Evolutionary conservation across 2,888 invertebrate genomes (phyloP).

Genomic region (Epinotia brunnichana): DNA sequence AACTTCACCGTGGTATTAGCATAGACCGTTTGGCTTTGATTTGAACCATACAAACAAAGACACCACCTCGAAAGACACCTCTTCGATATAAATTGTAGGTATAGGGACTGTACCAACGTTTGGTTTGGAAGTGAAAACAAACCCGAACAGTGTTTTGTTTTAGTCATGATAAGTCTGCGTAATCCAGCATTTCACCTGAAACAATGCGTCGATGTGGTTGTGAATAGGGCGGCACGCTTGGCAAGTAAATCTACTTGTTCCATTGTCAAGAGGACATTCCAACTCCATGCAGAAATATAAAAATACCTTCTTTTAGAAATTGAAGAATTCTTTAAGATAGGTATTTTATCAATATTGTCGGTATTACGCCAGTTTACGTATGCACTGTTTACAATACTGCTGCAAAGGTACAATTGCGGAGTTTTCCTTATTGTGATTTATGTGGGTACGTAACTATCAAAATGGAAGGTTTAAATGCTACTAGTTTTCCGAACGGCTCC

Average conservation of each 20-base stretch:
- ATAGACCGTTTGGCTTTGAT: too few relatives aligned
- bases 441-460: too few relatives aligned
- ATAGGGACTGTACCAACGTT: background rate
- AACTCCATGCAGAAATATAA: conserved; percentile 1
- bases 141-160: conserved; percentile 16
- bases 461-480: too few relatives aligned
- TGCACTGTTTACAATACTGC: background rate
- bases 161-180: conserved; percentile 33
- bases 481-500: too few relatives aligned
- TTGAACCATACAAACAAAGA: too few relatives aligned
- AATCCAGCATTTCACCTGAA: conserved; percentile 17
- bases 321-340: background rate
- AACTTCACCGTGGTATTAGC: too few relatives aligned
- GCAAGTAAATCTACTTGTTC: conserved; percentile 28
- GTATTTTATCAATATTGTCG: background rate
- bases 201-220: conserved; percentile 22
- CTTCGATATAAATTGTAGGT: conserved; percentile 3
- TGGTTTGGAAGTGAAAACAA: conserved; percentile 3
- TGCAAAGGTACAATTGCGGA: background rate
- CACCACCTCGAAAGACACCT: too few relatives aligned
- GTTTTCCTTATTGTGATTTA: background rate
- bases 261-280: conserved; percentile 30
- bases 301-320: conserved; percentile 7
- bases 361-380: background rate
- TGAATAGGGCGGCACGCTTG: conserved; percentile 26